Conservation (phyloP, 2,113 vertebrate genomes). For the Circaetus gallicus region DNA sequence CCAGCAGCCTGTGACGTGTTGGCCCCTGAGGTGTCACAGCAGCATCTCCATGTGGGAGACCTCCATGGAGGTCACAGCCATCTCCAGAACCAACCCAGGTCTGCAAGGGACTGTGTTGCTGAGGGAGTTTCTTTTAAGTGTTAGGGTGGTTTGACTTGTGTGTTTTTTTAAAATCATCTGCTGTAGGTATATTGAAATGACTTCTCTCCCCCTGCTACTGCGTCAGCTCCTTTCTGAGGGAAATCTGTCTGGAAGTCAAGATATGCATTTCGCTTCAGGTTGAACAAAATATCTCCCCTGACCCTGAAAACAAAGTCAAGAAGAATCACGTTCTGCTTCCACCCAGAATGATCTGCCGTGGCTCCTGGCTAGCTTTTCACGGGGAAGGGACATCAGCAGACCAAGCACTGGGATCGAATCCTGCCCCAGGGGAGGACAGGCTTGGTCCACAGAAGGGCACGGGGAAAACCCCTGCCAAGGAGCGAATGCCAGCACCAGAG, state of each 20-base stretch:
- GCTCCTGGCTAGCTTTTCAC: neutral
- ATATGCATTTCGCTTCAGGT: accelerated
- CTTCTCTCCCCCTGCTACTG: neutral
- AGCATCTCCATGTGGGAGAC: neutral
- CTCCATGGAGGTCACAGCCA: accelerated
- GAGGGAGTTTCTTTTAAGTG: accelerated
- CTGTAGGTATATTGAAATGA: neutral
- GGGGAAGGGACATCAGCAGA: neutral
- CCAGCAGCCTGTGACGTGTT: accelerated
- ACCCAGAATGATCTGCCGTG: neutral
- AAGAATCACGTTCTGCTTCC: neutral
- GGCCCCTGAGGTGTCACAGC: neutral
- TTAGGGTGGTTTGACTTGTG: neutral
- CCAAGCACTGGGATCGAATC: neutral
- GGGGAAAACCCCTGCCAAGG: neutral
- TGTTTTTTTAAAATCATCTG: accelerated
- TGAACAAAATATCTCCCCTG: neutral
- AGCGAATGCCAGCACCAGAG: neutral
- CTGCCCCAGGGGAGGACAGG: neutral
- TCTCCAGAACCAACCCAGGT: accelerated
- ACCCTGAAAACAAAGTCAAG: neutral
- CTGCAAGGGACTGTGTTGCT: neutral
- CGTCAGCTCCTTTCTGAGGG: neutral
- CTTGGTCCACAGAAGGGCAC: neutral
- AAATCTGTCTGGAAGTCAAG: neutral